These are phyloP conservation scores for Lottia scabra DNA, from an alignment of 2,888 invertebrate species.

Conservation along the genomic window DNA sequence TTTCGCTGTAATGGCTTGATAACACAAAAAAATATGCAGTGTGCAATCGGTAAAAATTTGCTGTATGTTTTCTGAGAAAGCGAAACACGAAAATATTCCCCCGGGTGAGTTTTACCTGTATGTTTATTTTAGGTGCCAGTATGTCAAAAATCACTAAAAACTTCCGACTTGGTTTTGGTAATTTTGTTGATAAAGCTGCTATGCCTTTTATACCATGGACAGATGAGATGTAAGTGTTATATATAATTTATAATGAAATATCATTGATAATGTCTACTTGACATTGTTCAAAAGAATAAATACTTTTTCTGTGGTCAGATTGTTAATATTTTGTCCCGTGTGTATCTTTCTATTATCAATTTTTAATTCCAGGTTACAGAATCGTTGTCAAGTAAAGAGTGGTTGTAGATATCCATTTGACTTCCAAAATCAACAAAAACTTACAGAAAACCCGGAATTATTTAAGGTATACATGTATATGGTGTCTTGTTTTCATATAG, in stretches of 20 bases:
- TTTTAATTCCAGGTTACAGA: conserved; percentile 25
- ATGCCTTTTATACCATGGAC: conserved; percentile 57
- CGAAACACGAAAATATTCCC: too few relatives aligned
- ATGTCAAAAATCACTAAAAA: conserved; percentile 60
- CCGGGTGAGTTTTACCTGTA: too few relatives aligned
- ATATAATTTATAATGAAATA: too few relatives aligned
- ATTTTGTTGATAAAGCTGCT: conserved; percentile 65
- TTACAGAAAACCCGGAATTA: conserved; percentile 82
- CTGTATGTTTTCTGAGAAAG: too few relatives aligned
- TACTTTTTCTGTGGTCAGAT: too few relatives aligned
- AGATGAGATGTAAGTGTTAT: conserved; percentile 27
- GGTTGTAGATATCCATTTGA: conserved; percentile 92
- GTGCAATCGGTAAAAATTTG: too few relatives aligned
- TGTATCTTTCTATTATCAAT: too few relatives aligned
- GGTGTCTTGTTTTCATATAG: background rate
- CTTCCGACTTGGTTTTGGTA: conserved; percentile 64
- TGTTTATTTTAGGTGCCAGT: conserved; percentile 72
- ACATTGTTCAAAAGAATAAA: too few relatives aligned
- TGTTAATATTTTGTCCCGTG: too few relatives aligned
- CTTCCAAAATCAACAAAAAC: conserved; percentile 90
- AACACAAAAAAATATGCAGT: too few relatives aligned
- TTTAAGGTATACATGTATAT: conserved; percentile 83
- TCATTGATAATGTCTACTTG: too few relatives aligned
- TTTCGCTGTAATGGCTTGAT: too few relatives aligned
- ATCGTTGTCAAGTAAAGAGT: conserved; percentile 36